Conservation (phyloP, 2,888 invertebrate species). For the Thera britannica region DNA sequence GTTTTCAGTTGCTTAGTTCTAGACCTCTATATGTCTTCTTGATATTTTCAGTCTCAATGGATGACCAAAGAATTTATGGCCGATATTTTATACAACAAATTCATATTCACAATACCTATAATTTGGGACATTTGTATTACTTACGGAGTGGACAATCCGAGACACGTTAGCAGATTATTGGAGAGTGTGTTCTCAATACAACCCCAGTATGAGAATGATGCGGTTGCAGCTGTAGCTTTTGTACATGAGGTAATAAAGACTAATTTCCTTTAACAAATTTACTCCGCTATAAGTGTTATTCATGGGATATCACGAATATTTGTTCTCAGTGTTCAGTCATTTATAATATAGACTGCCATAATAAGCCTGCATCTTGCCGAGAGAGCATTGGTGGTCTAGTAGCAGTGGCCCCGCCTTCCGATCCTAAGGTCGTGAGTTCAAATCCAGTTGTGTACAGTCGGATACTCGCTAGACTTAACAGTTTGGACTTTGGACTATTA, state of each 20-base stretch:
- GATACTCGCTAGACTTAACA: too few relatives aligned
- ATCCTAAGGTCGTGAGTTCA: too few relatives aligned
- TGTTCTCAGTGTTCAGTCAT: too few relatives aligned
- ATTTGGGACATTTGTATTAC: conserved; percentile 91
- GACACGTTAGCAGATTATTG: conserved; percentile 86
- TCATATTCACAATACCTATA: conserved; percentile 92
- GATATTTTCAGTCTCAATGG: conserved; percentile 79
- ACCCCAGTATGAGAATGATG: conserved; percentile 87
- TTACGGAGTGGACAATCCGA: conserved; percentile 88
- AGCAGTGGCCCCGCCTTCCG: too few relatives aligned
- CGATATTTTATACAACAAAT: conserved; percentile 90
- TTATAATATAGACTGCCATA: too few relatives aligned
- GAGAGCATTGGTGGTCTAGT: too few relatives aligned
- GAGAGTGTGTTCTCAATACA: conserved; percentile 87
- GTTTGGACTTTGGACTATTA: too few relatives aligned
- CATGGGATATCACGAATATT: too few relatives aligned
- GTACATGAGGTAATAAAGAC: conserved; percentile 73
- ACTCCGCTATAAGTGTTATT: not conserved
- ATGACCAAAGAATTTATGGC: conserved; percentile 88
- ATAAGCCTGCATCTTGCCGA: too few relatives aligned
- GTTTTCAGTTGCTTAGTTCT: too few relatives aligned
- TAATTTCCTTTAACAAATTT: not conserved
- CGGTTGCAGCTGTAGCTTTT: conserved; percentile 79
- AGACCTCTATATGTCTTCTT: not conserved
- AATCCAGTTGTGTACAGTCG: too few relatives aligned